A percentile compares a stretch with the other conserved stretches of the same genome.
phyloP scores from a whole-genome alignment of 2,113 vertebrate species.

The Lamprotornis superbus region DNA sequence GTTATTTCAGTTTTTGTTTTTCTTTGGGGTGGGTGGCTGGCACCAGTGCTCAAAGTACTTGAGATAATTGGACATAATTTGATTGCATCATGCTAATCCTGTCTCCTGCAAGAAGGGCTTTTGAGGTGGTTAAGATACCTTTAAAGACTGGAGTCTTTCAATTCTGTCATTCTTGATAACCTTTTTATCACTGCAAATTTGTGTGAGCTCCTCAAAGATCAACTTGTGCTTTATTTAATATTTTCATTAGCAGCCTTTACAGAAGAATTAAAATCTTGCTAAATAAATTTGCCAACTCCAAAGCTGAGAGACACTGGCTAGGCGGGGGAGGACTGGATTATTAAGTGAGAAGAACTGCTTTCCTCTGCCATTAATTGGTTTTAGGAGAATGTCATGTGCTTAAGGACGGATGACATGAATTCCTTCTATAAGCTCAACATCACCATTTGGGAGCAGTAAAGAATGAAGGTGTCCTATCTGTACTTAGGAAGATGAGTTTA shows the following conservation, averaged over 20 bases:
- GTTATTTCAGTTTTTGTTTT: background rate
- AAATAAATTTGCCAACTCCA: conserved; percentile 37
- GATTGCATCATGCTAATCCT: conserved; percentile 17
- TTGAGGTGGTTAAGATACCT: conserved; percentile 9
- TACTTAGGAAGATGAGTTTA: conserved; percentile 4
- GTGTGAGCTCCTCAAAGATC: background rate
- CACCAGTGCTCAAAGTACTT: background rate
- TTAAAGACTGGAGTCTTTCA: background rate
- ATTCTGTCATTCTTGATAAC: background rate
- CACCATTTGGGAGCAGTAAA: background rate
- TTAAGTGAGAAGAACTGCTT: background rate
- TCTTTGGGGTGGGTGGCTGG: conserved; percentile 3
- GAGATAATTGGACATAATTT: conserved; percentile 14
- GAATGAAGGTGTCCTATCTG: background rate
- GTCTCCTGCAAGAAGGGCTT: background rate
- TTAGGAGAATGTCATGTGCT: conserved; percentile 2
- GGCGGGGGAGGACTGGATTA: background rate
- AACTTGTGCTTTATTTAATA: conserved; percentile 17
- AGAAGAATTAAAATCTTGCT: conserved; percentile 18
- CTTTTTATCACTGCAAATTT: background rate
- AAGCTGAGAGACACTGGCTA: background rate
- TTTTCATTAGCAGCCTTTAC: conserved; percentile 54
- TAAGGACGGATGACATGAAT: background rate
- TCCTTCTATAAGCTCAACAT: background rate
- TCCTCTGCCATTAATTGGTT: conserved; percentile 5